Conservation (phyloP, 2,113 vertebrate species). For the Zosterops hypoxanthus region DNA sequence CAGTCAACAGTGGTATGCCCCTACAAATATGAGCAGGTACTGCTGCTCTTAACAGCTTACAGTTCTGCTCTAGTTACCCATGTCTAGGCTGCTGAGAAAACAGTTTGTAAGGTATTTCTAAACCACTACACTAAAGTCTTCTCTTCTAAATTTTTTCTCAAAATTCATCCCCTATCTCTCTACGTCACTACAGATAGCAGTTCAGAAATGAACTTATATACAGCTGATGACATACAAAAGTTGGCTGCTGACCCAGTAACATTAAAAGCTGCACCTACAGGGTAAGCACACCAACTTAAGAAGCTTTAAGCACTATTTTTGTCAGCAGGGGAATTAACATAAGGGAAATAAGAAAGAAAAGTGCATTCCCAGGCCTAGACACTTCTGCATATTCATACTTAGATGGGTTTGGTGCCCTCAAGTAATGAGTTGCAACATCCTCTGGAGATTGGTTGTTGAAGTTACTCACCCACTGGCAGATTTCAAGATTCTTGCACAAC, state of each 20-base stretch:
- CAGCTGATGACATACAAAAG: neutral
- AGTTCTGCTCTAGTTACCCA: neutral
- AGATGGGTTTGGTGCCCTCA: neutral
- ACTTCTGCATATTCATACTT: neutral
- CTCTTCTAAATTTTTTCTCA: neutral
- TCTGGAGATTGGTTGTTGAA: neutral
- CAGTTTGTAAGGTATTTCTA: neutral
- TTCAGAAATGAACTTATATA: neutral
- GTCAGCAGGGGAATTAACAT: slow-evolving; percentile 7
- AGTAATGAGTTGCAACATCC: slow-evolving; percentile 16
- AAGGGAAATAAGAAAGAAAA: neutral
- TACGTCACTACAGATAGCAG: neutral
- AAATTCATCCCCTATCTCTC: neutral
- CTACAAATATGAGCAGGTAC: neutral
- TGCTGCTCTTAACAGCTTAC: neutral
- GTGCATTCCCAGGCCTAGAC: neutral
- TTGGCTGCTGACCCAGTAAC: neutral
- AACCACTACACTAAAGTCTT: neutral
- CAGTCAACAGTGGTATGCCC: neutral
- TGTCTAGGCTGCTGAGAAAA: neutral
- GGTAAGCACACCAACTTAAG: neutral
- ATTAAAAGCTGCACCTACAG: neutral
- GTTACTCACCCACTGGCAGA: neutral
- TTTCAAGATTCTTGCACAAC: neutral
- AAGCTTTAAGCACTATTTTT: slow-evolving; percentile 23